Conservation (phyloP, 2,113 vertebrate species). For the Acinonyx jubatus region DNA sequence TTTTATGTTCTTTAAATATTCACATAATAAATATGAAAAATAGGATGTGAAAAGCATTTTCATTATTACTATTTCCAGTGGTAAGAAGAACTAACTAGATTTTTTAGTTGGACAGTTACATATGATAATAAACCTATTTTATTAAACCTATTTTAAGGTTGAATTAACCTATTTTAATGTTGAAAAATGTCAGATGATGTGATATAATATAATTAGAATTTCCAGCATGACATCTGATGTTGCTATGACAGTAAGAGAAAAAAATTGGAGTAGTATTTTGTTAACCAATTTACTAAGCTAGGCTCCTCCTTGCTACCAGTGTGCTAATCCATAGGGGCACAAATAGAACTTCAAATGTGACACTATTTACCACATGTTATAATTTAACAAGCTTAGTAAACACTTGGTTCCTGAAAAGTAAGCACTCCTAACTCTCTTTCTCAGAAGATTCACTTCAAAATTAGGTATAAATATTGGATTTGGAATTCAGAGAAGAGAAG, state of each 20-base stretch:
- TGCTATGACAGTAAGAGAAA: background rate
- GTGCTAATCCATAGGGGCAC: background rate
- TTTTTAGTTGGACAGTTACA: background rate
- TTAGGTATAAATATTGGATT: slow-evolving; percentile 17
- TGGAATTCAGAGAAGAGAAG: slow-evolving; percentile 12
- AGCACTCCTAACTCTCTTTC: slow-evolving; percentile 3
- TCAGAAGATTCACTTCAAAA: background rate
- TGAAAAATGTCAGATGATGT: background rate
- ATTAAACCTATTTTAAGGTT: background rate
- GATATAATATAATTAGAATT: background rate
- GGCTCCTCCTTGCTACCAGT: fast-evolving
- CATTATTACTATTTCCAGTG: background rate
- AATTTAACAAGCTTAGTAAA: background rate
- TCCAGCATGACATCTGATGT: background rate
- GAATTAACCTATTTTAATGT: background rate
- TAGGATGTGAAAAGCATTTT: background rate
- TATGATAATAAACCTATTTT: background rate
- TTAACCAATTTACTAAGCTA: background rate
- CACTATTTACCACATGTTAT: background rate
- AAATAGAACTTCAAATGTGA: background rate
- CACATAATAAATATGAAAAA: background rate
- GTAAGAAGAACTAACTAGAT: background rate
- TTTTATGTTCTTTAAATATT: background rate
- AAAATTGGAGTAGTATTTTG: background rate
- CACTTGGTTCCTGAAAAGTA: slow-evolving; percentile 31